Conservation (phyloP, 2,888 invertebrate species). For the Cheilosia impressa region DNA sequence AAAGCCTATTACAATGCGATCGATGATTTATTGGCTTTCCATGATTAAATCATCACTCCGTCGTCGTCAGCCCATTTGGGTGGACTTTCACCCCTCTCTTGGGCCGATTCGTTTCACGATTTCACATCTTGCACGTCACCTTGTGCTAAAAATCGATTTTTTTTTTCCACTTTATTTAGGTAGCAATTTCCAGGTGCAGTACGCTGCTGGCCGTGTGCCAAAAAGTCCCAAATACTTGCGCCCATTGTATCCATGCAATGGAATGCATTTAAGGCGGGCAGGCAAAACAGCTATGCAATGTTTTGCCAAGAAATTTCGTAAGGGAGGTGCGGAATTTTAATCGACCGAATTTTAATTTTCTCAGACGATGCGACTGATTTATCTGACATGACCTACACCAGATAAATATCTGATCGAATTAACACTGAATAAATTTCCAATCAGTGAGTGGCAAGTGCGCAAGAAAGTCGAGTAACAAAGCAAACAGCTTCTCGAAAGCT, state of each 20-base stretch:
- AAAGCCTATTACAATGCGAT: constrained; percentile 47
- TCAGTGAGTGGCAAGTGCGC: neutral
- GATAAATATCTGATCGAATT: neutral
- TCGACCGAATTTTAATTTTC: neutral
- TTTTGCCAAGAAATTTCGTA: no score
- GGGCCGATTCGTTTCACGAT: constrained; percentile 7
- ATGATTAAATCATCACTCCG: constrained; percentile 52
- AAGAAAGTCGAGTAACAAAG: neutral
- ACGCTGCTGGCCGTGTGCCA: constrained; percentile 2
- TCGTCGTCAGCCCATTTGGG: constrained; percentile 6
- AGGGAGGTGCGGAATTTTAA: constrained; percentile 13
- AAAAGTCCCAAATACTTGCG: constrained; percentile 8
- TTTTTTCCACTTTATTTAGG: no score
- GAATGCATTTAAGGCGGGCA: neutral
- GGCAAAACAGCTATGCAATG: neutral
- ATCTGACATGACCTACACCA: neutral
- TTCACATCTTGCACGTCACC: constrained; percentile 11
- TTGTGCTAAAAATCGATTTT: constrained; percentile 26
- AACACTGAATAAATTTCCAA: constrained; percentile 16
- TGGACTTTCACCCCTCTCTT: constrained; percentile 25
- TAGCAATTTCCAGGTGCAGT: neutral
- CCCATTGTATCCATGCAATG: neutral
- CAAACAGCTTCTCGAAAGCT: constrained; percentile 3
- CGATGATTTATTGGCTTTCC: constrained; percentile 50
- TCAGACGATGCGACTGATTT: neutral